These are phyloP conservation scores for Tokudaia tokunoshimensis DNA, from an alignment of 2,797 vertebrate species.

Conservation along the genomic window DNA sequence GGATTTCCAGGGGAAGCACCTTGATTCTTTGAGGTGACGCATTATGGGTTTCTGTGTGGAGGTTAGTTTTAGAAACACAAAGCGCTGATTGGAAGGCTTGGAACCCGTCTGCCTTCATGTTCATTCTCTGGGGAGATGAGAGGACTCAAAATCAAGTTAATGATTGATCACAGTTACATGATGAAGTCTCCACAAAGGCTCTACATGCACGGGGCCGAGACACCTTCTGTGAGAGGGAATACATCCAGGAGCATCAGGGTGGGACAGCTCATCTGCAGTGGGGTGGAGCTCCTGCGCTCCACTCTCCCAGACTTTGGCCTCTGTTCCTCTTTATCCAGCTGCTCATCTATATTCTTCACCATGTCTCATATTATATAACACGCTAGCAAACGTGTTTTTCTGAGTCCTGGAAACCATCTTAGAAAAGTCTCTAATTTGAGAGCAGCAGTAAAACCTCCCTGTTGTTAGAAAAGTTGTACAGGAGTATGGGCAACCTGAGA, in stretches of 20 bases:
- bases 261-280: not conserved
- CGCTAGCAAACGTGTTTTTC: not conserved
- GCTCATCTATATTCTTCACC: not conserved
- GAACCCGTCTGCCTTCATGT: not conserved
- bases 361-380: not conserved
- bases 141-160: not conserved
- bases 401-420: not conserved
- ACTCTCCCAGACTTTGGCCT: not conserved
- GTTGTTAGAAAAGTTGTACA: not conserved
- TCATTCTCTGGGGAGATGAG: not conserved
- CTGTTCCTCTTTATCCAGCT: not conserved
- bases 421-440: not conserved
- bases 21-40: not conserved
- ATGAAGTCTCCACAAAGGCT: not conserved
- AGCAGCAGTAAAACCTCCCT: not conserved
- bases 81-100: not conserved
- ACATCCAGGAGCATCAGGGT: not conserved
- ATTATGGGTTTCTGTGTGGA: not conserved
- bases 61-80: not conserved
- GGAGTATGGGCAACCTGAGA: not conserved
- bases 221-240: not conserved
- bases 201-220: fast-evolving
- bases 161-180: not conserved
- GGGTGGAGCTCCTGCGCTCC: not conserved
- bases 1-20: not conserved